Evolutionary conservation across 2,888 invertebrate genomes (phyloP), one percentile per base, ranked within the genome.

Genomic region (Eupithecia subfuscata): DNA sequence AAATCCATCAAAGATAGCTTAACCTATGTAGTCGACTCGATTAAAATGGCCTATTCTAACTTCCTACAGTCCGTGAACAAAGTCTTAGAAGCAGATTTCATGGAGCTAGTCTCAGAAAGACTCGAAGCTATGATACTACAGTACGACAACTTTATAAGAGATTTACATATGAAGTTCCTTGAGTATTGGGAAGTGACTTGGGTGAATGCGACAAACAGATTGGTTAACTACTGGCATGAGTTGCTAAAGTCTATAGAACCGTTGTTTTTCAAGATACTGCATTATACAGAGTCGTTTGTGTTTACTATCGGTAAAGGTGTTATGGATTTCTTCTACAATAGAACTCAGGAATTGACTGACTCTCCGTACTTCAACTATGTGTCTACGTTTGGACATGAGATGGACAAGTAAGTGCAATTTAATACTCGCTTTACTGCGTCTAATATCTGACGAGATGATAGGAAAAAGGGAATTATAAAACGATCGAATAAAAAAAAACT

Each of bases 321-420:
- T 14, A 96, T 94, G 95, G 97, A 98, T 85, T 98, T 98, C 88
- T 95, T 98, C 82, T 97, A 98, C 83, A 96, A 97, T 75, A 96
- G 97, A 5, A 97, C 97, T 69, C 97, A 96, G 78, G 98, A 98
- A 86, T 90, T 98, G 78, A 96, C 97, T 1, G 97, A 96, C 71
- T 97, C 97, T 0, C 97, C 97, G 0, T 98, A 98, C 84, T 98
- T 97, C 86, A 97, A 96, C 81, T 97, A 97, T 83, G 96, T 98
- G 16, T 96, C 97, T 1, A 97, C 97, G 76, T 96, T 98, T 82
- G 97, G 97, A 0, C 97, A 97, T 82, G 97, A 98, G 86, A 92
- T 98, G 79, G 98, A 98, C 85, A 93, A 90, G 89, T 94, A 83
- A 88, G 91, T 88, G 18, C 25, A 69, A 11, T 67, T 69, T 75